Percentiles rank a stretch among this genome's conserved stretches.
These are phyloP conservation scores for Lagopus muta DNA, from an alignment of 2,113 vertebrate species.

Conservation along the genomic window DNA sequence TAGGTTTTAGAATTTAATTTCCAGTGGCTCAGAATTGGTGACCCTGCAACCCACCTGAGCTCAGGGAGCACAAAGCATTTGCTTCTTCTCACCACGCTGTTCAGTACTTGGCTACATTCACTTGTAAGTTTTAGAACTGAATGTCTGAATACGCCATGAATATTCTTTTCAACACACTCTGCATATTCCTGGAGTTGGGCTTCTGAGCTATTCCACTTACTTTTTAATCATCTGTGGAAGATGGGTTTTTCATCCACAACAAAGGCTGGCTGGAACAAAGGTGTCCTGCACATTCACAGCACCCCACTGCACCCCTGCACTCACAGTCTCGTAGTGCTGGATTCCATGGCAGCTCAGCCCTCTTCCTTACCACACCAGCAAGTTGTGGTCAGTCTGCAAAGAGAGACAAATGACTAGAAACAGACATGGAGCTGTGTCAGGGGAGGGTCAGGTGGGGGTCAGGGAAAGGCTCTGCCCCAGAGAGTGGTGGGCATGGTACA, in stretches of 20 bases:
- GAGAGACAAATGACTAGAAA: fast-evolving
- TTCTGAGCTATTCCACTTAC: neutral
- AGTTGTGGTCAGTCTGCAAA: neutral
- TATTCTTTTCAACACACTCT: neutral
- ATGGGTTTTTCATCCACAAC: neutral
- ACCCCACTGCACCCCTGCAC: neutral
- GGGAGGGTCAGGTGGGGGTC: too few relatives aligned
- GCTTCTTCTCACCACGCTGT: neutral
- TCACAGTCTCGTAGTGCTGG: neutral
- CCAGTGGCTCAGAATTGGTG: neutral
- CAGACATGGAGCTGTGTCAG: too few relatives aligned
- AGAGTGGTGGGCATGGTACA: too few relatives aligned
- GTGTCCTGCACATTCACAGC: neutral
- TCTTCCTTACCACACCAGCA: neutral
- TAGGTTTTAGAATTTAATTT: conserved; percentile 44
- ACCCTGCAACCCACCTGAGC: neutral
- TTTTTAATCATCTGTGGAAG: neutral
- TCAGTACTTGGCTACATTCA: neutral
- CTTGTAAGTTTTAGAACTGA: neutral
- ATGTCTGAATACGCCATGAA: neutral
- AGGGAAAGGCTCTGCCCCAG: too few relatives aligned
- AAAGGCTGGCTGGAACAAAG: neutral
- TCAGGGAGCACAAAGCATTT: neutral
- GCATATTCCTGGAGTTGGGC: neutral
- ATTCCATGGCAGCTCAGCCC: neutral